These are phyloP conservation scores for Rotaria sp. DNA, from an alignment of 2,888 invertebrate species.

Conservation along the genomic window DNA sequence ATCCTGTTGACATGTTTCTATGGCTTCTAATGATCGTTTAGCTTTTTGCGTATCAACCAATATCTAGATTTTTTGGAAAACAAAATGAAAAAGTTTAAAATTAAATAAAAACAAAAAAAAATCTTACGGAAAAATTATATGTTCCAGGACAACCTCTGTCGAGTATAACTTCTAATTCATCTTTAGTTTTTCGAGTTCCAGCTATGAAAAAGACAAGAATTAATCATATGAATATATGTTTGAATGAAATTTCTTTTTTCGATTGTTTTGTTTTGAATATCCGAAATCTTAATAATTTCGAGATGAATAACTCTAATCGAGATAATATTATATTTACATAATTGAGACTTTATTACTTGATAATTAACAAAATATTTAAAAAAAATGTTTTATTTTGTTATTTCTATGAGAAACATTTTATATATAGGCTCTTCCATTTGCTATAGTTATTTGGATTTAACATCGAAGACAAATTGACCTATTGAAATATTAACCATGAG, in stretches of 20 bases:
- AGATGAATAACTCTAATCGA: no score
- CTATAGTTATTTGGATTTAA: no score
- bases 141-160: not conserved
- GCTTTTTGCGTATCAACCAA: conserved; percentile 99
- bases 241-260: not conserved
- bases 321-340: no score
- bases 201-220: not conserved
- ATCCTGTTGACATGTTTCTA: conserved; percentile 97
- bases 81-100: not conserved
- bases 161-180: not conserved
- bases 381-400: no score
- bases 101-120: not conserved
- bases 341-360: no score
- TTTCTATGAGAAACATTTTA: no score
- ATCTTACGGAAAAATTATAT: not conserved
- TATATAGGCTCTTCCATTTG: no score
- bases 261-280: no score
- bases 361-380: no score
- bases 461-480: no score
- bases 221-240: not conserved
- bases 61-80: conserved; percentile 63
- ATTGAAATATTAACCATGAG: no score
- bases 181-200: not conserved
- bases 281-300: no score
- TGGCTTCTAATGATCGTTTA: conserved; percentile 96